Conservation (phyloP, 2,113 vertebrate species). For the Perca fluviatilis region DNA sequence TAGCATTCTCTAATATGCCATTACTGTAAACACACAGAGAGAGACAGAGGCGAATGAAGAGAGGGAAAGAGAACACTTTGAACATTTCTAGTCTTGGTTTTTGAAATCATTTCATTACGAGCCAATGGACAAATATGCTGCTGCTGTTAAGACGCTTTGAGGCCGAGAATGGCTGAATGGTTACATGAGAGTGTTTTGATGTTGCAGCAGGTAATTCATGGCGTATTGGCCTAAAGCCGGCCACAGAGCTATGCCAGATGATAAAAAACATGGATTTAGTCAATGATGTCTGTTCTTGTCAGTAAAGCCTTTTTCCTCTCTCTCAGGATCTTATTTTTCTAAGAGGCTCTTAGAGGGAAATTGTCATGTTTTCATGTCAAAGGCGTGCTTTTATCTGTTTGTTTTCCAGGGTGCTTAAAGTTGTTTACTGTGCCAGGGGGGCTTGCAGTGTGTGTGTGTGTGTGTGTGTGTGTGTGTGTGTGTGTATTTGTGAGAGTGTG, state of each 20-base stretch:
- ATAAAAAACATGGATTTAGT: conserved; percentile 80
- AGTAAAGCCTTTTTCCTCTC: conserved; percentile 74
- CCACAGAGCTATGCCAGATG: conserved; percentile 74
- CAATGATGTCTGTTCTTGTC: conserved; percentile 78
- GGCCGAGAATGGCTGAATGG: conserved; percentile 62
- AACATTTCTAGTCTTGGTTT: conserved; percentile 43
- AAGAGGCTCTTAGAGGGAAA: conserved; percentile 79
- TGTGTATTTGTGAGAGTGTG: conserved; percentile 8
- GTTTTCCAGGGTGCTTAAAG: conserved; percentile 82
- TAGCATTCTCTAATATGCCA: conserved; percentile 64
- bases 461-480: conserved; percentile 19
- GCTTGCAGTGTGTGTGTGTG: conserved; percentile 51
- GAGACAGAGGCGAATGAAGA: neutral
- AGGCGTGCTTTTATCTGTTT: conserved; percentile 82
- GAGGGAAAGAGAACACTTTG: conserved; percentile 35
- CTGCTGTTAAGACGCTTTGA: conserved; percentile 66
- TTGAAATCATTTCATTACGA: conserved; percentile 62
- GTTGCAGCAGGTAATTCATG: conserved; percentile 77
- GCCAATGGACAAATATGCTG: conserved; percentile 53
- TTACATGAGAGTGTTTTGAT: conserved; percentile 74
- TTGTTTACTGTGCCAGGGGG: conserved; percentile 79
- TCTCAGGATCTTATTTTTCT: conserved; percentile 77
- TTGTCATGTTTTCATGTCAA: conserved; percentile 83
- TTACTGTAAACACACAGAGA: conserved; percentile 40
- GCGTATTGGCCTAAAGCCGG: conserved; percentile 69